These are phyloP conservation scores for Lacerta bilineata DNA, from an alignment of 2,797 vertebrate species.

Conservation along the genomic window DNA sequence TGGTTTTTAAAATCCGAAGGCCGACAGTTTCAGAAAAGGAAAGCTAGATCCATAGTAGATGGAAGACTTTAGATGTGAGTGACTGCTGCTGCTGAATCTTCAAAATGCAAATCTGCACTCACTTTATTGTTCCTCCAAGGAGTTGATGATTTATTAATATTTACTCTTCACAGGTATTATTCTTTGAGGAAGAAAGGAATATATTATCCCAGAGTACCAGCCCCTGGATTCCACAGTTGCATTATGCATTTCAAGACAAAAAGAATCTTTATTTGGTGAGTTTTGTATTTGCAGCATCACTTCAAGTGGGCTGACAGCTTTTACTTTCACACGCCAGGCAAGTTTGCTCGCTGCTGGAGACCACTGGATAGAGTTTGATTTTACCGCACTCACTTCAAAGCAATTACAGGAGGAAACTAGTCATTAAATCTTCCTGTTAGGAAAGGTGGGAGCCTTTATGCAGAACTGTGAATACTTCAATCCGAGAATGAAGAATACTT, in stretches of 20 bases:
- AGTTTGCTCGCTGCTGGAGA: not conserved
- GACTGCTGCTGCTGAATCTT: slow-evolving; percentile 23
- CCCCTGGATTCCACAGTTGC: slow-evolving; percentile 93
- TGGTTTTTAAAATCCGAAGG: not conserved
- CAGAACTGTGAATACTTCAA: slow-evolving; percentile 7
- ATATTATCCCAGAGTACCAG: slow-evolving; percentile 88
- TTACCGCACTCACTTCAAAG: not conserved
- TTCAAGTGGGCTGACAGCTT: not conserved
- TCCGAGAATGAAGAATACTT: not conserved
- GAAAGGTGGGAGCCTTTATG: not conserved
- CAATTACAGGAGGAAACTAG: not conserved
- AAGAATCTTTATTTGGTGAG: slow-evolving; percentile 93
- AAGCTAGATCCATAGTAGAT: not conserved
- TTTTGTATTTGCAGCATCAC: not conserved
- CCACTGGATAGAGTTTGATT: not conserved
- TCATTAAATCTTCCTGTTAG: slow-evolving; percentile 1
- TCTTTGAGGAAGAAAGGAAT: slow-evolving; percentile 91
- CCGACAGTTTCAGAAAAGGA: not conserved
- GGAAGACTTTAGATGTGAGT: not conserved
- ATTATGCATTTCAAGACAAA: slow-evolving; percentile 95
- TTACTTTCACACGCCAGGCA: not conserved
- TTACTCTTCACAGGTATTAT: slow-evolving; percentile 83
- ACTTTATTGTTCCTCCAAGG: not conserved
- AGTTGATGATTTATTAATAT: slow-evolving; percentile 16
- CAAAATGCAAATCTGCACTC: slow-evolving; percentile 28